Percentiles rank a stretch among this genome's conserved stretches.
Conservation (phyloP, 2,113 vertebrate genomes). For the Nannobrachium achirus region DNA sequence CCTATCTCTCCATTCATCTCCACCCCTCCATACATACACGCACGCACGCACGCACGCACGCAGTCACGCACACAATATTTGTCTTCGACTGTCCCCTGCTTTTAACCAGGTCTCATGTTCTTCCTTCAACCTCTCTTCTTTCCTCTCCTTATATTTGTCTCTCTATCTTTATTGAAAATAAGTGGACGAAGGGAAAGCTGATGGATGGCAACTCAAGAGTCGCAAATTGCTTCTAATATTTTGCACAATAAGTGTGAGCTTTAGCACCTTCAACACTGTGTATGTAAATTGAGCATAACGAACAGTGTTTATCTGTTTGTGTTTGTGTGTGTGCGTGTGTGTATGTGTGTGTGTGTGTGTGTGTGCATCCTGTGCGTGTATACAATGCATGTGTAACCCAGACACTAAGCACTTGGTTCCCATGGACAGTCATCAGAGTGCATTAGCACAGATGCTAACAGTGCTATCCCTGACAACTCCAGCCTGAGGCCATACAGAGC, state of each 20-base stretch:
- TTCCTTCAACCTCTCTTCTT: background rate
- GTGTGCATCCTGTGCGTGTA: background rate
- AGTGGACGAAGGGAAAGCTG: too few relatives aligned
- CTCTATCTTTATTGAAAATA: background rate
- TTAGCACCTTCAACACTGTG: too few relatives aligned
- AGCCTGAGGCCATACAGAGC: constrained; percentile 39
- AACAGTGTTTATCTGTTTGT: too few relatives aligned
- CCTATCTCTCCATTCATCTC: constrained; percentile 9
- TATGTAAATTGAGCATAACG: too few relatives aligned
- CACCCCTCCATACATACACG: background rate
- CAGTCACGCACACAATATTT: too few relatives aligned
- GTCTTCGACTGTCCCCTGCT: background rate
- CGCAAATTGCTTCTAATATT: too few relatives aligned
- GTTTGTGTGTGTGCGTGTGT: too few relatives aligned
- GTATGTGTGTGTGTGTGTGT: background rate
- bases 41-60: too few relatives aligned
- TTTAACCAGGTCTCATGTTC: background rate
- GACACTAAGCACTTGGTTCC: too few relatives aligned
- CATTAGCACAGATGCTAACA: background rate
- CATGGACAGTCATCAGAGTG: too few relatives aligned
- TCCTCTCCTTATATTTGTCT: background rate
- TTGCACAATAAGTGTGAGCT: too few relatives aligned
- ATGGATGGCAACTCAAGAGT: too few relatives aligned
- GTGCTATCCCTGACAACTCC: constrained; percentile 14
- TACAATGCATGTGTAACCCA: background rate